Percentiles rank a stretch among this genome's conserved stretches.
Conservation (phyloP, 37 sponge, comb jelly and placozoan species). For the Halichondria panicea region DNA sequence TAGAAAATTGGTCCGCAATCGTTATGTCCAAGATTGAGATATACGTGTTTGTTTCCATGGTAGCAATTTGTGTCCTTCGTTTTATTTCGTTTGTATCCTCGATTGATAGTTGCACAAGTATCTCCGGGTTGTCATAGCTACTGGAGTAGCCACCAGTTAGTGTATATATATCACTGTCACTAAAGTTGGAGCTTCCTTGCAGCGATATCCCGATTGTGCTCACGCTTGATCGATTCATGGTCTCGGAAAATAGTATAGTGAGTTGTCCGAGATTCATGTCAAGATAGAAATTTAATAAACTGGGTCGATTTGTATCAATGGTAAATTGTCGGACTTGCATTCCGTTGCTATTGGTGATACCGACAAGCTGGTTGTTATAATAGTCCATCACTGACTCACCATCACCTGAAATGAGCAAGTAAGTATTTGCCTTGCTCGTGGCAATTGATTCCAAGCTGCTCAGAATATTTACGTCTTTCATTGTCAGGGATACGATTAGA, state of each 20-base stretch:
- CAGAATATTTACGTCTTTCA: conserved; percentile 78
- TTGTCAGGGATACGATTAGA: conserved; percentile 49
- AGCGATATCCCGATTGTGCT: conserved; percentile 54
- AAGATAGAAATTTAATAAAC: conserved; percentile 46
- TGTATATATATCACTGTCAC: conserved; percentile 33
- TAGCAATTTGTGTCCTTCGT: conserved; percentile 61
- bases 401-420: conserved; percentile 47
- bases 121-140: conserved; percentile 78
- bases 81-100: conserved; percentile 78
- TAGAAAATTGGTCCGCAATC: conserved; percentile 65
- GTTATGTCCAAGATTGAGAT: conserved; percentile 40
- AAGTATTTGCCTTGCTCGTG: conserved; percentile 68
- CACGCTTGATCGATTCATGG: conserved; percentile 68
- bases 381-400: conserved; percentile 43
- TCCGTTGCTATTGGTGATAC: conserved; percentile 18
- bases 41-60: conserved; percentile 23
- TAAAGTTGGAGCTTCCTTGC: conserved; percentile 41
- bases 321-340: conserved; percentile 61
- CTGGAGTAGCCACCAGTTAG: conserved; percentile 70
- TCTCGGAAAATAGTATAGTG: conserved; percentile 78
- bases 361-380: conserved; percentile 31
- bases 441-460: conserved; percentile 86
- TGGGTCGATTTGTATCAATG: conserved; percentile 57
- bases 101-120: conserved; percentile 38
- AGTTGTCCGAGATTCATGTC: conserved; percentile 76